These are phyloP conservation scores for Poliocrania exsul DNA, from an alignment of 2,797 vertebrate species.

Conservation along the genomic window DNA sequence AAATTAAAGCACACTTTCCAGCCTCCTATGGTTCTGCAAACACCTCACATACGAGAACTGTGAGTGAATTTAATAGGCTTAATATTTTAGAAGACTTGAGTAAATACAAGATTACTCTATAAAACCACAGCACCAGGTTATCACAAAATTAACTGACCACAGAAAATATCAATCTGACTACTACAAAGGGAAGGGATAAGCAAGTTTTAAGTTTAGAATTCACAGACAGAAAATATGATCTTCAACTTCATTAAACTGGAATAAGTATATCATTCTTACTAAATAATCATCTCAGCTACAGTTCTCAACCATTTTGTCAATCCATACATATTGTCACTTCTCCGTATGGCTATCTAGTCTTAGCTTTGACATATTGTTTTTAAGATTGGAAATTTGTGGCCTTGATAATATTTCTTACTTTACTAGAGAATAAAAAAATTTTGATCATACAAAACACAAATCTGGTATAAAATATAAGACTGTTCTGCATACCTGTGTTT, in stretches of 20 bases:
- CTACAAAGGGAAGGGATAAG: neutral
- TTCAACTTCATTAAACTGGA: neutral
- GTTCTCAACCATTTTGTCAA: neutral
- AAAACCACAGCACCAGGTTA: neutral
- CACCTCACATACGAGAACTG: neutral
- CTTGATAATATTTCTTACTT: neutral
- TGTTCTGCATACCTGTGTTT: constrained; percentile 75
- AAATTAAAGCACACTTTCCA: neutral
- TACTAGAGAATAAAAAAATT: neutral
- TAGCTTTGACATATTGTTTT: neutral
- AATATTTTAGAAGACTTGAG: neutral
- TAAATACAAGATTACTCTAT: neutral
- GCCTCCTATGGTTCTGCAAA: neutral
- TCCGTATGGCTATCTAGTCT: neutral
- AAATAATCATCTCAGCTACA: neutral
- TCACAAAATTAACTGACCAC: neutral
- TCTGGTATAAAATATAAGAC: neutral
- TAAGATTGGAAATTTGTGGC: neutral
- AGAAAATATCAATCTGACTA: neutral
- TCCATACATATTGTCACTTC: neutral
- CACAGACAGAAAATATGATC: neutral
- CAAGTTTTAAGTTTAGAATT: neutral
- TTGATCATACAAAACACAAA: neutral
- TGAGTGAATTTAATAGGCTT: neutral
- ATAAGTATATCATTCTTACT: neutral